phyloP scores from a whole-genome alignment of 2,113 vertebrate genomes.

The Plotosus lineatus region DNA sequence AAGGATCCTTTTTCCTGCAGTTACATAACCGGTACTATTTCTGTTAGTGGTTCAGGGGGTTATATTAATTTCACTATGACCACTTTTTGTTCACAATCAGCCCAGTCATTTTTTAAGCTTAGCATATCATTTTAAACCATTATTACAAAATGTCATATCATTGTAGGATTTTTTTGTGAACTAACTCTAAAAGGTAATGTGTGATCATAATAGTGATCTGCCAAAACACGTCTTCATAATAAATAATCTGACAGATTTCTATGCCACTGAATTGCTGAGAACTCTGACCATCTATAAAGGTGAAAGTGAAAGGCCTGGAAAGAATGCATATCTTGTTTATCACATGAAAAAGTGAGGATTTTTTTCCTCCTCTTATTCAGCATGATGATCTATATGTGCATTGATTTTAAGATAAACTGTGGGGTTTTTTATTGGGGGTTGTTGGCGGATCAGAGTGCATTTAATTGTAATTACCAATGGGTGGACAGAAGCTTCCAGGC shows the following conservation, averaged over 20 bases:
- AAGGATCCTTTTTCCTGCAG: background rate
- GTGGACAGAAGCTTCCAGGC: conserved; percentile 12
- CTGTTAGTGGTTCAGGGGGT: background rate
- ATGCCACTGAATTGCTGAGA: background rate
- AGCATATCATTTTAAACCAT: background rate
- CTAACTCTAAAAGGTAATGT: background rate
- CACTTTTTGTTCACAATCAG: background rate
- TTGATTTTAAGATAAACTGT: background rate
- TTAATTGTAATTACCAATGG: background rate
- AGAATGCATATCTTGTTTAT: background rate
- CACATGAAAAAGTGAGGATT: background rate
- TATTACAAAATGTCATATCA: background rate
- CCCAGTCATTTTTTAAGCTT: background rate
- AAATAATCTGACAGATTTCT: background rate
- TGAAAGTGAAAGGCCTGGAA: background rate
- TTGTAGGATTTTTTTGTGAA: background rate
- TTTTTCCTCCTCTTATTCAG: background rate
- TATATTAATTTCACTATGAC: background rate
- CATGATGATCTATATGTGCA: background rate
- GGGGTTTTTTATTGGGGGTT: too few species aligned
- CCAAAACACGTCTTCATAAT: background rate
- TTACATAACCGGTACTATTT: background rate
- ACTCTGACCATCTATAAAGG: background rate
- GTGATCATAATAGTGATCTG: background rate
- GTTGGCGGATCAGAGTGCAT: background rate